These are phyloP conservation scores for Latrodectus geometricus DNA, from an alignment of 1,140 invertebrate genomes.

Conservation along the genomic window DNA sequence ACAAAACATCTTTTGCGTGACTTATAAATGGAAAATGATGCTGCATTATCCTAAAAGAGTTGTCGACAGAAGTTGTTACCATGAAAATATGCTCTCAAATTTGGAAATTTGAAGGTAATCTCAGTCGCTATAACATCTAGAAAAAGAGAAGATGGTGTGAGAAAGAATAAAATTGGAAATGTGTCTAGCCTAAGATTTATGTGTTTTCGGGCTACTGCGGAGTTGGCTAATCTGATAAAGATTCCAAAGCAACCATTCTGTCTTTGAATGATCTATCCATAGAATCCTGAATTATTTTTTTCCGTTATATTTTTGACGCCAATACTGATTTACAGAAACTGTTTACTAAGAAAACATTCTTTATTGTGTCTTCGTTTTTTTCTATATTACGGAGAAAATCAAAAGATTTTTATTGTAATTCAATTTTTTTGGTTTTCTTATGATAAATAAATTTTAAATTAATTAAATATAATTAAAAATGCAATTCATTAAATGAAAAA, in stretches of 20 bases:
- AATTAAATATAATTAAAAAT: no score
- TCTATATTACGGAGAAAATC: no score
- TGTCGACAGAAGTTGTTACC: background rate
- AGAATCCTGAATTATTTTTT: slow-evolving; percentile 53
- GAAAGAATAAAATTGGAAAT: slow-evolving; percentile 27
- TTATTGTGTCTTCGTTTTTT: slow-evolving; percentile 18
- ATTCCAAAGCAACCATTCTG: slow-evolving; percentile 39
- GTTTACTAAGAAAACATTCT: slow-evolving; percentile 51
- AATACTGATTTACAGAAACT: slow-evolving; percentile 51
- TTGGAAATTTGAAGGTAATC: background rate
- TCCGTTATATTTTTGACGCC: slow-evolving; percentile 54
- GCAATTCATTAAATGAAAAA: no score
- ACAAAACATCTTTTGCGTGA: background rate
- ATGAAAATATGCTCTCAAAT: background rate
- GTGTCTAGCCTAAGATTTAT: slow-evolving; percentile 48
- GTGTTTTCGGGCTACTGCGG: slow-evolving; percentile 30
- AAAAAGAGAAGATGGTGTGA: background rate
- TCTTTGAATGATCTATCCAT: slow-evolving; percentile 34
- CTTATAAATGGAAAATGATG: background rate
- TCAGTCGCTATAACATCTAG: background rate
- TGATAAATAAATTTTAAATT: no score
- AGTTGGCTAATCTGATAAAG: slow-evolving; percentile 47
- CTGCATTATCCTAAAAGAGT: background rate
- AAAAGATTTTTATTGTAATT: no score
- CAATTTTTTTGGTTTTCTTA: no score